Conservation (phyloP, 1,140 invertebrate genomes). For the Maconellicoccus hirsutus region DNA sequence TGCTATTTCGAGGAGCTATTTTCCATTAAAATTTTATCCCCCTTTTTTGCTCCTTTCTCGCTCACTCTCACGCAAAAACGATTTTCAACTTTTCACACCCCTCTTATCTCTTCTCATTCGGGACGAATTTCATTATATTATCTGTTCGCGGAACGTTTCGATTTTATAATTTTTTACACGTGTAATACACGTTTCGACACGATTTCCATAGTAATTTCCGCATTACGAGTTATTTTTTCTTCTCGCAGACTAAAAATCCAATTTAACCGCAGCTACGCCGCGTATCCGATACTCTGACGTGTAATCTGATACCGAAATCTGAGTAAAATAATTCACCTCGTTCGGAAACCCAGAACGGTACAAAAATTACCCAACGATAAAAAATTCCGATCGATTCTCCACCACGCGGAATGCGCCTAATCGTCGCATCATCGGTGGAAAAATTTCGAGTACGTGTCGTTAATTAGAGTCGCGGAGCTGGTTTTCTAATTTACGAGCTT, state of each 20-base stretch:
- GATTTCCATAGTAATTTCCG: slow-evolving; percentile 8
- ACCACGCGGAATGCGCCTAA: background rate
- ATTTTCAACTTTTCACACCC: background rate
- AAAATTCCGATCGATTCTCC: background rate
- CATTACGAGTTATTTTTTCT: too few species aligned
- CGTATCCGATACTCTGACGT: too few species aligned
- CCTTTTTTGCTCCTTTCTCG: too few species aligned
- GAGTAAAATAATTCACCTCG: too few species aligned
- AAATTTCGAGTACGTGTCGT: background rate
- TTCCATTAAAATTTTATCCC: background rate
- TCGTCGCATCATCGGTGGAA: background rate
- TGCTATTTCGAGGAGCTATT: background rate
- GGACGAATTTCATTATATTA: background rate
- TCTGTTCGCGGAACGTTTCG: background rate
- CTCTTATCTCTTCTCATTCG: background rate
- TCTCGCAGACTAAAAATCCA: too few species aligned
- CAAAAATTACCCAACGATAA: background rate
- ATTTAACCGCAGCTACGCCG: too few species aligned
- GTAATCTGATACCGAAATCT: too few species aligned
- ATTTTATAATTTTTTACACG: background rate
- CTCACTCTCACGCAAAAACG: too few species aligned
- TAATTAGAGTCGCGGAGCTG: background rate
- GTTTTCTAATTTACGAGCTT: background rate
- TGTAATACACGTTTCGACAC: background rate
- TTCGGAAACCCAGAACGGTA: too few species aligned